phyloP scores from a whole-genome alignment of 2,888 invertebrate species.

The Hemaris fuciformis region DNA sequence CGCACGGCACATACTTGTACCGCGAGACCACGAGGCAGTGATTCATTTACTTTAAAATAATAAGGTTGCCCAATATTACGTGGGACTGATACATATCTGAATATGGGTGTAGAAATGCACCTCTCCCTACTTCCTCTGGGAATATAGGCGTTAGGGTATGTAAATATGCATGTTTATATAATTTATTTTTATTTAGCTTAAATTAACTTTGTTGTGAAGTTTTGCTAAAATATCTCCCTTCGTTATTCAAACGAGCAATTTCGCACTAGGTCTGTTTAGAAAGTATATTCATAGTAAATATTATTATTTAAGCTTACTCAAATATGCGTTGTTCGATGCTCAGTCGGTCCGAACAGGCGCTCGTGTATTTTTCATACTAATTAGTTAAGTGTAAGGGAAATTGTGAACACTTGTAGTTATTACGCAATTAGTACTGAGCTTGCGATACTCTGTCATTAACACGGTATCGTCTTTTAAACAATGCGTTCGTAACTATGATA shows the following conservation, averaged over 20 bases:
- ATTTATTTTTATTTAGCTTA: not conserved
- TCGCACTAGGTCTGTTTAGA: not conserved
- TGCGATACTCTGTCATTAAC: not conserved
- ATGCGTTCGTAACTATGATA: not conserved
- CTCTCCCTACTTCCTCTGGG: no score
- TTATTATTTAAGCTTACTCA: not conserved
- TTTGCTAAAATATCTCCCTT: not conserved
- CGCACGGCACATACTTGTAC: no score
- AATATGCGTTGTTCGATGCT: not conserved
- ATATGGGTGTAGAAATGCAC: no score
- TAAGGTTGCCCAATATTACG: no score
- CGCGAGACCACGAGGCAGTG: no score
- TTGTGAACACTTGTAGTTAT: constrained; percentile 15
- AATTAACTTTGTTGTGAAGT: not conserved
- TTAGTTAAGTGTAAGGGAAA: constrained; percentile 21
- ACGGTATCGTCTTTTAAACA: not conserved
- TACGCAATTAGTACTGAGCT: constrained; percentile 10
- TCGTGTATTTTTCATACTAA: constrained; percentile 11
- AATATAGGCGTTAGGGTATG: no score
- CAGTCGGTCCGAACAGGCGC: constrained; percentile 23
- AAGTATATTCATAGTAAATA: not conserved
- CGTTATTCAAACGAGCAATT: not conserved
- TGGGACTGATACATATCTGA: no score
- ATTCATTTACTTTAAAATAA: no score
- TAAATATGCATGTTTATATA: no score